phyloP scores from a whole-genome alignment of 1,140 invertebrate species.

The Drosophila navojoa region DNA sequence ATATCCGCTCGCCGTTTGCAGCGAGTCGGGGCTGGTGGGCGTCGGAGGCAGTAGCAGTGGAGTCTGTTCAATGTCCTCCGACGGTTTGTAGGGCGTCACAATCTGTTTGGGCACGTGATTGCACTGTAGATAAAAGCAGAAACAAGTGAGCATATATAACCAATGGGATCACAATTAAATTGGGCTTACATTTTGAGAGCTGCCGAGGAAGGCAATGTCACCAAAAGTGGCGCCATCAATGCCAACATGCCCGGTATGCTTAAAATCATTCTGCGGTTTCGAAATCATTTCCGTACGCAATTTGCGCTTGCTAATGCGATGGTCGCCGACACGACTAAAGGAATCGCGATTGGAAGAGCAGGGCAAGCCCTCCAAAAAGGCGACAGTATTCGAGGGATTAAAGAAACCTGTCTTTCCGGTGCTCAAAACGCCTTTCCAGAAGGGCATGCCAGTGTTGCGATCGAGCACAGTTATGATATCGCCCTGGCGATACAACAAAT shows the following conservation, averaged over 20 bases:
- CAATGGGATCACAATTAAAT: neutral
- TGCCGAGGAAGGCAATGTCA: conserved; percentile 93
- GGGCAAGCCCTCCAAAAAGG: conserved; percentile 93
- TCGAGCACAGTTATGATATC: conserved; percentile 97
- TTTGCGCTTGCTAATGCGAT: conserved; percentile 86
- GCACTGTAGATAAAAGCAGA: conserved; percentile 84
- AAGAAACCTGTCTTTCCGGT: conserved; percentile 95
- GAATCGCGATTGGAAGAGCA: conserved; percentile 78
- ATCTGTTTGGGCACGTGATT: conserved; percentile 92
- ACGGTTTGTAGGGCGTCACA: conserved; percentile 94
- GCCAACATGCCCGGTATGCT: conserved; percentile 98
- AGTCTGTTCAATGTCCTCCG: conserved; percentile 89
- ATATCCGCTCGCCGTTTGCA: conserved; percentile 84
- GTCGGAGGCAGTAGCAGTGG: conserved; percentile 84
- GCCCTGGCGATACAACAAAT: conserved; percentile 92
- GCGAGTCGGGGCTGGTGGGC: conserved; percentile 85
- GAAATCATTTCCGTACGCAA: conserved; percentile 97
- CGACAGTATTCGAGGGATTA: conserved; percentile 94
- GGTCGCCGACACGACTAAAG: conserved; percentile 77
- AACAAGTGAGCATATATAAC: neutral
- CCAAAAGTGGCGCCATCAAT: conserved; percentile 98
- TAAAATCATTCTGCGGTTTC: conserved; percentile 97
- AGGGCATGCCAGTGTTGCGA: conserved; percentile 87
- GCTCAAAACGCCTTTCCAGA: conserved; percentile 94
- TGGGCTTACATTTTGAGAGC: conserved; percentile 84